A percentile compares a stretch with the other conserved stretches of the same genome.
Conservation (phyloP, 2,888 invertebrate genomes). For the Andrena praecox region DNA sequence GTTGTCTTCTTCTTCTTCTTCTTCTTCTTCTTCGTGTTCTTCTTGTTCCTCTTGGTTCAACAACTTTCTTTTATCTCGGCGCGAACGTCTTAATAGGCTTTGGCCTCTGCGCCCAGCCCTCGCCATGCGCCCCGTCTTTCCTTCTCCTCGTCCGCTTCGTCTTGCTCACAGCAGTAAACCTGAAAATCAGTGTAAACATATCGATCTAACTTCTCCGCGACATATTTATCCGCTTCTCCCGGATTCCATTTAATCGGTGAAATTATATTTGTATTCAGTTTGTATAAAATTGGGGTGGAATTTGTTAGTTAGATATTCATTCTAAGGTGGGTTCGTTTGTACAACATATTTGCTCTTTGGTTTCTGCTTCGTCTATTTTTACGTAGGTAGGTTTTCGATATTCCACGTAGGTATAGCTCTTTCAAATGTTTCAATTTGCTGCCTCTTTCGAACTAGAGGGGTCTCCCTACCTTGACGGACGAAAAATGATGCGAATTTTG, state of each 20-base stretch:
- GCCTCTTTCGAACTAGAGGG: too few relatives aligned
- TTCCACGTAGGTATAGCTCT: too few relatives aligned
- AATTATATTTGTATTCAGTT: neutral
- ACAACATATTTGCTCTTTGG: too few relatives aligned
- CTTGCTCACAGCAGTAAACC: neutral
- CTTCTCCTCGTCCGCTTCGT: neutral
- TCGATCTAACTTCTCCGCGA: conserved; percentile 24
- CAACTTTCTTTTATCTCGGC: conserved; percentile 75
- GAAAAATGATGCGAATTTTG: neutral
- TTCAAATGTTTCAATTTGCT: too few relatives aligned
- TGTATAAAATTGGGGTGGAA: too few relatives aligned
- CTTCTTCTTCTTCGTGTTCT: conserved; percentile 40
- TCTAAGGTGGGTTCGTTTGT: too few relatives aligned
- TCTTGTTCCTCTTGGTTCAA: conserved; percentile 57
- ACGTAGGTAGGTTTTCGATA: too few relatives aligned
- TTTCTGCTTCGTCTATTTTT: too few relatives aligned
- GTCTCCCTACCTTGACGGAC: neutral
- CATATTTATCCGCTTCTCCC: conserved; percentile 1
- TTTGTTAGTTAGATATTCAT: too few relatives aligned
- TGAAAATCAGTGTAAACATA: conserved; percentile 26
- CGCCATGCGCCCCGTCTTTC: conserved; percentile 7
- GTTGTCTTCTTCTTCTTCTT: conserved; percentile 22
- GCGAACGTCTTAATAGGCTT: conserved; percentile 75
- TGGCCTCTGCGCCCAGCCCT: conserved; percentile 62
- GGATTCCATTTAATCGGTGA: neutral